Base-by-base conservation (phyloP, 2,797 vertebrate genomes). In the Premnoplex brunnescens region DNA sequence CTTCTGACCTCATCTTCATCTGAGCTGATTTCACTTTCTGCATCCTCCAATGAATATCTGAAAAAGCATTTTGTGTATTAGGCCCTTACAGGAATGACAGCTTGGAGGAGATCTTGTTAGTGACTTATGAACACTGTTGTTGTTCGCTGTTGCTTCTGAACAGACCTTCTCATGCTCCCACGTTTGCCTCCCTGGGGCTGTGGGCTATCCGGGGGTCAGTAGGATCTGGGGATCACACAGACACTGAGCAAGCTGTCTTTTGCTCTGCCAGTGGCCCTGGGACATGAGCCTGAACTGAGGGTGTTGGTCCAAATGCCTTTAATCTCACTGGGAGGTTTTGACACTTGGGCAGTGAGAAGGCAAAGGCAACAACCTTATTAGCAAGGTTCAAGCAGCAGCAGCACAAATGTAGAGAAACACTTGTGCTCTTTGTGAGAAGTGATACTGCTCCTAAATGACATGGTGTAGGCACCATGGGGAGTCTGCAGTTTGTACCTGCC, bases 1-100 rank as follows among this genome's bases (percentile, higher is more conserved):
- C 20, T 91, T 94, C 97, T 96, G 73, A 98, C 98, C 98, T 98
- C 97, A 26, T 92, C 95, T 2, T 94, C 83, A 0, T 97, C 97
- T 0, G 48, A 96, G 64, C 60, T 37, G 48, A 7, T 60, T 91
- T 96, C 9, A 12, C 55, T 37, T 80, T 93, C 48, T 94, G 36
- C 30, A 51, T 69, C 37, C 6, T 95, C 58, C 62, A 58, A 1
- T 8, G 41, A 54, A 48, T 30, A 80, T 91, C 98, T 98, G 97
- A 14, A 71, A 96, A 91, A 66, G 22, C n/a, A 95, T 80, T 80
- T 77, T 52, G 43, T 68, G 39, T 64, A 14, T 95, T 59, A 95
- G 71, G 18, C 55, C 41, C 56, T 69, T 39, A 58, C 52, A 84
- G 60, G 75, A 93, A 62, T 4, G 39, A 9, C 10, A 89, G 60